Base-by-base conservation (phyloP, 2,113 vertebrate species). In the Syngnathus floridae region DNA sequence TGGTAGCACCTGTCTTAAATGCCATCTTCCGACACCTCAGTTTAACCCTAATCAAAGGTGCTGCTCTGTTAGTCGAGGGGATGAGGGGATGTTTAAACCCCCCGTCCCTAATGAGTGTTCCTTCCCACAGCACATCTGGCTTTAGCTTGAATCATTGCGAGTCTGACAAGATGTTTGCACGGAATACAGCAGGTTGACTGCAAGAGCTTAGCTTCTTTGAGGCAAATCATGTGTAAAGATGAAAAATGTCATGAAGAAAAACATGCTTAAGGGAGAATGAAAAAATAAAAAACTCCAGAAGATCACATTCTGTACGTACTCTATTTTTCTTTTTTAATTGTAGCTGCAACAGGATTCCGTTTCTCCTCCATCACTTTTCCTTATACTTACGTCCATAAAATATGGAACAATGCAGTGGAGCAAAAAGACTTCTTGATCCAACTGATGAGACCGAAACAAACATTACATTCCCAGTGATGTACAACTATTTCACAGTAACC, bases 61-160 rank as follows among this genome's bases (percentile, higher is more conserved):
- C 11, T 61, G 11, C 22, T 43, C 38, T 40, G 38, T 26, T 40
- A 22, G n/a, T 43, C 59, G 21, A 40, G 35, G 35, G 16, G 31
- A 16, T 21, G 17, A 43, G 38, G 14, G 38, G 40, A 3, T 31
- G 26, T 31, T 61, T 43, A 22, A 26, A 26, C 16, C 21, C 58
- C n/a, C 37, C 37, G 3, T 7, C 22, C 6, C 22, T 31, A 14
- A 61, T 61, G 7, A 22, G 38, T 26, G 12, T 61, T 43, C 38
- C 59, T 61, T 43, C 59, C 59, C 59, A 43, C 2, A 10, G 59
- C 21, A 22, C 59, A 61, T 61, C 59, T 43, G 38, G 12, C n/a
- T 22, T 61, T 21, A 61, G 12, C 38, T 11, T 61, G 16, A 43
- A 41, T 61, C 14, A 41, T 61, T 61, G 59, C 38, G 13, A 43